phyloP scores from a whole-genome alignment of 2,888 invertebrate species.

The Lacanobia oleracea region DNA sequence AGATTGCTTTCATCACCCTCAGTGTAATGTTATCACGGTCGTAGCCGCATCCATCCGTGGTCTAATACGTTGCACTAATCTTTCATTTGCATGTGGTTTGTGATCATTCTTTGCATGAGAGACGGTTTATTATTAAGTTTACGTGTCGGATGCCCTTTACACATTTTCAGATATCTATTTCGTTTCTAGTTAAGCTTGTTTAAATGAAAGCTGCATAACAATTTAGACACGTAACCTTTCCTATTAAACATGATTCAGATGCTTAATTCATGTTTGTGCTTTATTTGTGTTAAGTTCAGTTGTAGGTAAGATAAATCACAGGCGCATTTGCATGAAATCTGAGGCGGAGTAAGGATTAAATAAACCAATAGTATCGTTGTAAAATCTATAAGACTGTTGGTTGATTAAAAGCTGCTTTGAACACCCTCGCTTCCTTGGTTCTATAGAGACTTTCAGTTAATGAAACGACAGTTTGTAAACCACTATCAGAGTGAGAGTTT shows the following conservation, averaged over 20 bases:
- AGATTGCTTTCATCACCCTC: background rate
- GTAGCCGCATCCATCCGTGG: slow-evolving; percentile 43
- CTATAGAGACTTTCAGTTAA: slow-evolving; percentile 5
- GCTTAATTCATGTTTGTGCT: slow-evolving; percentile 32
- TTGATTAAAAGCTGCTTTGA: slow-evolving; percentile 12
- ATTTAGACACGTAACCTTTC: slow-evolving; percentile 23
- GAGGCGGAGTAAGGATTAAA: slow-evolving; percentile 10
- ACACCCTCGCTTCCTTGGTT: background rate
- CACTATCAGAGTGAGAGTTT: background rate
- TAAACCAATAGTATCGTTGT: slow-evolving; percentile 17
- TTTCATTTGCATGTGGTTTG: slow-evolving; percentile 56
- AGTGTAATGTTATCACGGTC: slow-evolving; percentile 39
- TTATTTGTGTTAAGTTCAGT: slow-evolving; percentile 16
- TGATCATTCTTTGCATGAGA: slow-evolving; percentile 47
- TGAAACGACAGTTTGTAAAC: background rate
- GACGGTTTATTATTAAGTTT: slow-evolving; percentile 11
- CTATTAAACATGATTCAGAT: background rate
- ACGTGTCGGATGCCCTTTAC: slow-evolving; percentile 3
- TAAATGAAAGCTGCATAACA: slow-evolving; percentile 2
- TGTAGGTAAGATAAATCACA: slow-evolving; percentile 9
- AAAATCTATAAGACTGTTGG: slow-evolving; percentile 8
- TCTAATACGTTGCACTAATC: slow-evolving; percentile 62
- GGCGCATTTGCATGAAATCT: background rate
- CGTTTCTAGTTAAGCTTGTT: background rate
- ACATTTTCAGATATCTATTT: slow-evolving; percentile 3